These are phyloP conservation scores for Dromius quadrimaculatus DNA, from an alignment of 2,888 invertebrate genomes.

Conservation along the genomic window DNA sequence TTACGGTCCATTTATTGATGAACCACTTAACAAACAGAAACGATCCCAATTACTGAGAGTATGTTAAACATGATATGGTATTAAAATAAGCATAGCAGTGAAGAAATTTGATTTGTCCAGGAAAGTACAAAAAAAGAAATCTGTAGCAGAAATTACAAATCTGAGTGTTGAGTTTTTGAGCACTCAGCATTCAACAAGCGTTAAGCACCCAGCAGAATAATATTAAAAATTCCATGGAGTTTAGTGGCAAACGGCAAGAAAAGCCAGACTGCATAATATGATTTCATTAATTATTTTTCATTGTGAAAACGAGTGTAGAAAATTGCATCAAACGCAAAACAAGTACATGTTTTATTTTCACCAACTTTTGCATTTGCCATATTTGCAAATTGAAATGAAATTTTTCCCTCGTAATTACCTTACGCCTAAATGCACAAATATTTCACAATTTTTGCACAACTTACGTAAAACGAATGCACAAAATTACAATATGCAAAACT, in stretches of 20 bases:
- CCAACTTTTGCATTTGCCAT: slow-evolving; percentile 32
- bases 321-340: slow-evolving; percentile 45
- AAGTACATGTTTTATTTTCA: slow-evolving; percentile 27
- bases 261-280: slow-evolving; percentile 14
- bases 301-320: slow-evolving; percentile 37
- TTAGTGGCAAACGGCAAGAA: slow-evolving; percentile 29
- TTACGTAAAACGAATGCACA: slow-evolving; percentile 50
- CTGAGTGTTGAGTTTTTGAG: no score
- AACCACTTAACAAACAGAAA: no score
- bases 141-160: no score
- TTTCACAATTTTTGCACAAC: slow-evolving; percentile 51
- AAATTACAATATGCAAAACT: slow-evolving; percentile 48
- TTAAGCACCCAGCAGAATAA: neutral
- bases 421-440: slow-evolving; percentile 46
- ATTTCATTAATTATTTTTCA: slow-evolving; percentile 44
- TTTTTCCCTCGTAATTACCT: slow-evolving; percentile 47
- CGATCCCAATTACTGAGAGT: no score
- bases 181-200: neutral
- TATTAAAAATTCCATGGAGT: slow-evolving; percentile 40
- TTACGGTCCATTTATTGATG: no score
- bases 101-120: no score
- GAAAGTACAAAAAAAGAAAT: no score
- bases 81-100: no score
- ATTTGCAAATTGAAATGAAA: slow-evolving; percentile 50
- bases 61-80: no score